Percentiles rank a stretch among this genome's conserved stretches.
Evolutionary conservation across 2,888 invertebrate species (phyloP).

Genomic region (Theretra japonica): DNA sequence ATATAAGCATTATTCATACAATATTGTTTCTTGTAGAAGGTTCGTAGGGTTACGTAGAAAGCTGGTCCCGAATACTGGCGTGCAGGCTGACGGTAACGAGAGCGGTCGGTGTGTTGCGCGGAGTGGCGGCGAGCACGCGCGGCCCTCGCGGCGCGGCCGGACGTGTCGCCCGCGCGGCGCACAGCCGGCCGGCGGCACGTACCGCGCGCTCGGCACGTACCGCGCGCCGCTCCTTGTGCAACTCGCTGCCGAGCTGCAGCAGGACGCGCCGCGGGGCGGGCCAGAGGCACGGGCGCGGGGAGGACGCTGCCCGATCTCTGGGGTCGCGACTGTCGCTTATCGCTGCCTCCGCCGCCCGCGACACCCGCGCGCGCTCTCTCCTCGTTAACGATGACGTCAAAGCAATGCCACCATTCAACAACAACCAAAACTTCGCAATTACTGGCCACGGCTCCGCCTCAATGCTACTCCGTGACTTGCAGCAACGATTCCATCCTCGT

Average conservation of each 20-base stretch:
- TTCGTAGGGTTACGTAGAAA: too few relatives aligned
- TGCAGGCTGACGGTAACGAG: too few relatives aligned
- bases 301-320: slow-evolving; percentile 46
- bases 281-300: slow-evolving; percentile 25
- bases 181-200: slow-evolving; percentile 27
- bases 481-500: too few relatives aligned
- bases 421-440: neutral
- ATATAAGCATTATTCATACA: too few relatives aligned
- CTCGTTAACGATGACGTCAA: neutral
- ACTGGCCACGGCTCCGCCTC: too few relatives aligned
- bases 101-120: neutral
- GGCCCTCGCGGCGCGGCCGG: slow-evolving; percentile 6
- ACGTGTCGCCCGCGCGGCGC: slow-evolving; percentile 27
- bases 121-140: slow-evolving; percentile 27
- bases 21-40: too few relatives aligned
- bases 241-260: slow-evolving; percentile 11
- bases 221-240: neutral
- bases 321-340: slow-evolving; percentile 68
- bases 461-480: too few relatives aligned
- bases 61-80: too few relatives aligned
- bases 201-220: slow-evolving; percentile 1
- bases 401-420: neutral
- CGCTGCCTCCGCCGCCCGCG: slow-evolving; percentile 43
- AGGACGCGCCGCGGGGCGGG: slow-evolving; percentile 28
- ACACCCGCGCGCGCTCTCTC: slow-evolving; percentile 34